Evolutionary conservation across 2,888 invertebrate species (phyloP).

Genomic region (Cosmorhoe ocellata): DNA sequence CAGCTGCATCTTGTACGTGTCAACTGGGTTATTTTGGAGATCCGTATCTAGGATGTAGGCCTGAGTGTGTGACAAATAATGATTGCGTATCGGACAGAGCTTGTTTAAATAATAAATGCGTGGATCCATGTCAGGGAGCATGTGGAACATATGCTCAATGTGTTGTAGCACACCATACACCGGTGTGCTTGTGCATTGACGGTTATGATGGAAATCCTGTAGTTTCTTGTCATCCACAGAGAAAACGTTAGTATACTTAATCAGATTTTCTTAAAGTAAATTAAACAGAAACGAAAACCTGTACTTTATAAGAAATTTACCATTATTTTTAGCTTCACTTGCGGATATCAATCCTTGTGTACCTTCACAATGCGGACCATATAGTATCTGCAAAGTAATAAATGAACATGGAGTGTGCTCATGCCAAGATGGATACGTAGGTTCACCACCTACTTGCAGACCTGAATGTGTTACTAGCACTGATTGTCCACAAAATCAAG

Average conservation of each 20-base stretch:
- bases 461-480: conserved; percentile 90
- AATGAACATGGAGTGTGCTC: conserved; percentile 90
- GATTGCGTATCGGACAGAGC: conserved; percentile 90
- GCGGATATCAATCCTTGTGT: conserved; percentile 84
- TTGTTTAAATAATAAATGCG: conserved; percentile 92
- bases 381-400: conserved; percentile 87
- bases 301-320: conserved; percentile 19
- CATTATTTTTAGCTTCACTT: conserved; percentile 62
- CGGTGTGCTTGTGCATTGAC: conserved; percentile 89
- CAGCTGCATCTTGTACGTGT: conserved; percentile 92
- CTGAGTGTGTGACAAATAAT: conserved; percentile 92
- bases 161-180: conserved; percentile 90
- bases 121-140: conserved; percentile 91
- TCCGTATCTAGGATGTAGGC: conserved; percentile 92
- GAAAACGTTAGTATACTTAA: conserved; percentile 62
- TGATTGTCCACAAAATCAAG: conserved; percentile 88
- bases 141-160: conserved; percentile 92
- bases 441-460: conserved; percentile 88
- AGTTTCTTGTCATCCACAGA: conserved; percentile 76
- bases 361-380: conserved; percentile 90
- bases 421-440: conserved; percentile 88
- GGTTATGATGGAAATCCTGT: conserved; percentile 91
- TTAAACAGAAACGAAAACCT: neutral
- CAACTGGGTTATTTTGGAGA: conserved; percentile 92
- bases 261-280: neutral